Base-by-base conservation (phyloP, 2,113 vertebrate species). In the Rhombomys opimus region DNA sequence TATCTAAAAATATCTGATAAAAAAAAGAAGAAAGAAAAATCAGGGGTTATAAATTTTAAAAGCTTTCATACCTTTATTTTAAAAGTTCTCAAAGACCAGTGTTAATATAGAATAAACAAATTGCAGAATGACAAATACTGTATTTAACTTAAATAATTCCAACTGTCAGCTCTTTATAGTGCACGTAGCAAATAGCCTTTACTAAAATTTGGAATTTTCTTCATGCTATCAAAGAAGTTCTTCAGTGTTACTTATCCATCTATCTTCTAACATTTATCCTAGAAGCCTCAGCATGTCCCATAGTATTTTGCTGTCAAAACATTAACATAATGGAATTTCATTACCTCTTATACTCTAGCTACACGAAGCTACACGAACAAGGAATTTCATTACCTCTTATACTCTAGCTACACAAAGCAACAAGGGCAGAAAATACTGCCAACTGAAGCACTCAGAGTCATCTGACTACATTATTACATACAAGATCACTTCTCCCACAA, bases 111-210 rank as follows among this genome's bases (percentile, higher is more conserved):
- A 25, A 4, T 2, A 86, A 76, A 73, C 52, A 77, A 35, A 91
- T 23, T 70, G 7, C 17, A 65, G 1, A 94, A 35, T 11, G 76
- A 67, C 8, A 91, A 91, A 70, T 68, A 73, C 1, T 67, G 22
- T 65, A 84, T 91, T 91, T 35, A 87, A 61, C 32, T 20, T 72
- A 88, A 95, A 67, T 78, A 80, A 72, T 82, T 89, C 23, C 91
- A 95, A 92, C 25, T 41, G 85, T 54, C 20, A 72, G 78, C 32
- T 30, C 75, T 84, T 57, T 22, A 89, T 1, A 76, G 52, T 27
- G 46, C 4, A 93, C 1, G 63, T 1, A 68, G 68, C 5, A 59
- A 7, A 68, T 0, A 46, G 30, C n/a, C 22, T 54, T 75, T 85
- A 20, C 23, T 95, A 54, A 76, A 76, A 54, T 72, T 38, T 54